A percentile compares a stretch with the other conserved stretches of the same genome.
Evolutionary conservation across 2,888 invertebrate species (phyloP).

Genomic region (Halictus quadricinctus): DNA sequence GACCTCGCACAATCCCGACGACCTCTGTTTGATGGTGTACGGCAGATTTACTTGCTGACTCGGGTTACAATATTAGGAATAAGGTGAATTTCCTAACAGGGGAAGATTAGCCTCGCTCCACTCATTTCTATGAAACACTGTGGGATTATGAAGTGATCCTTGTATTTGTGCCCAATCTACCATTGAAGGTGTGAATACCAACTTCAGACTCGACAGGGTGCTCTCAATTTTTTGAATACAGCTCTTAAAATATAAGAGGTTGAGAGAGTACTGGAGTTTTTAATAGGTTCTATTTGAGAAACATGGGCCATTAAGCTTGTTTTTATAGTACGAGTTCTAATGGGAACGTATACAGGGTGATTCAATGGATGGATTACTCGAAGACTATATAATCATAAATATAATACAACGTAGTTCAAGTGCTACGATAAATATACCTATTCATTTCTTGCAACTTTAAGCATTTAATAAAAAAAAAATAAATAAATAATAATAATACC

Average conservation of each 20-base stretch:
- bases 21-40: conserved; percentile 29
- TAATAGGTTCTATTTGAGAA: not conserved
- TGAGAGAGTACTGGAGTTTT: not conserved
- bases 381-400: no score
- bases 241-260: not conserved
- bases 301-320: not conserved
- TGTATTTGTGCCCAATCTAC: not conserved
- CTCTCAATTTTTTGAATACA: not conserved
- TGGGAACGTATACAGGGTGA: not conserved
- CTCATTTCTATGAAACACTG: not conserved
- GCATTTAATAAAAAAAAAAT: no score
- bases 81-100: not conserved
- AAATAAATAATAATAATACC: no score
- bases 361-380: no score
- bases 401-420: no score
- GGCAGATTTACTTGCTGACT: not conserved
- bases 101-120: not conserved
- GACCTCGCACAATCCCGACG: not conserved
- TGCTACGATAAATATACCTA: no score
- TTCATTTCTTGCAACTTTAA: no score
- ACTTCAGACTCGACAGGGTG: not conserved
- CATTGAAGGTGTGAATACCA: not conserved
- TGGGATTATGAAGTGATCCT: not conserved
- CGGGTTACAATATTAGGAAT: not conserved
- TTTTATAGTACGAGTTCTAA: not conserved